These are phyloP conservation scores for Gisinianus flammeolus DNA, from an alignment of 2,888 invertebrate species.

Conservation along the genomic window DNA sequence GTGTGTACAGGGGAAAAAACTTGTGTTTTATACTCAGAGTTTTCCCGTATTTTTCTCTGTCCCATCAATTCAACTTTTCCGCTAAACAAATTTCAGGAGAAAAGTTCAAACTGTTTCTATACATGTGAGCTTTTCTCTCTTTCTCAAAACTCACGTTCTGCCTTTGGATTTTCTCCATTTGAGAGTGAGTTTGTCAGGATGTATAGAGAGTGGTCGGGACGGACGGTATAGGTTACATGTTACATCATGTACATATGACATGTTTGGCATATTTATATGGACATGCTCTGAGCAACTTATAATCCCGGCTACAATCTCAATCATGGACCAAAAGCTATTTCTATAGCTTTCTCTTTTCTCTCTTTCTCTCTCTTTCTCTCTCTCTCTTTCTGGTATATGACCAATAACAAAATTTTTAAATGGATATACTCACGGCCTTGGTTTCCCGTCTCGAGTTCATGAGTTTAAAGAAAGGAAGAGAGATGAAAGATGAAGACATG, in stretches of 20 bases:
- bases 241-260: too few species aligned
- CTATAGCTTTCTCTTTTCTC: too few species aligned
- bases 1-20: slow-evolving; percentile 23
- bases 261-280: too few species aligned
- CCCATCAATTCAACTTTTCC: slow-evolving; percentile 56
- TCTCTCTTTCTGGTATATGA: background rate
- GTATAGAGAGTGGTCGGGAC: too few species aligned
- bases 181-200: too few species aligned
- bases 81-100: slow-evolving; percentile 51
- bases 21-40: slow-evolving; percentile 41
- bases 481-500: slow-evolving; percentile 7
- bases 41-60: slow-evolving; percentile 31
- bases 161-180: too few species aligned
- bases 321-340: too few species aligned
- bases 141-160: slow-evolving; percentile 9
- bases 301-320: too few species aligned
- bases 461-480: background rate
- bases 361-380: background rate
- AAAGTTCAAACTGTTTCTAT: slow-evolving; percentile 41
- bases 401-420: too few species aligned
- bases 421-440: background rate
- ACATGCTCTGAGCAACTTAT: too few species aligned
- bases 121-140: too few species aligned
- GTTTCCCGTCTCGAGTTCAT: background rate
- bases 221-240: too few species aligned